A percentile compares a stretch with the other conserved stretches of the same genome.
Conservation (phyloP, 64 coral and sea anemone species). For the Platygyra sinensis region DNA sequence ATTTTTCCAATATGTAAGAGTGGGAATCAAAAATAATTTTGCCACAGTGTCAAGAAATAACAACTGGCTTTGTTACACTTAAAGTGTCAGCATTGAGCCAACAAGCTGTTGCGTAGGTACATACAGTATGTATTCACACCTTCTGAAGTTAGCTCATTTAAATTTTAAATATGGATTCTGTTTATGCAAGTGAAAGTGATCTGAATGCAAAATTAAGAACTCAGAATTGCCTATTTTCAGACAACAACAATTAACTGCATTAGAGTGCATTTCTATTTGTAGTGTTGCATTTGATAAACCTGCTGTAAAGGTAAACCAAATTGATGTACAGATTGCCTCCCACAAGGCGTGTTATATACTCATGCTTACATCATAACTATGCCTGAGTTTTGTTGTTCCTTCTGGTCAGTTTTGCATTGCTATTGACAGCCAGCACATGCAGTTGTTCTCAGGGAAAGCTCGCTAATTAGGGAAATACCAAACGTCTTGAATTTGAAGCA, state of each 20-base stretch:
- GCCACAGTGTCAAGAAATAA: no score
- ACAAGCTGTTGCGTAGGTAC: background rate
- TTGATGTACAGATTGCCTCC: background rate
- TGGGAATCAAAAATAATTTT: no score
- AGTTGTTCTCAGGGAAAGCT: background rate
- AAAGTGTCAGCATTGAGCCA: background rate
- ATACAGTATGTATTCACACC: background rate
- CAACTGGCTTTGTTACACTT: background rate
- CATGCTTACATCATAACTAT: background rate
- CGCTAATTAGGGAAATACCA: background rate
- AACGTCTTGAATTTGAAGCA: background rate
- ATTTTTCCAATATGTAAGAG: no score
- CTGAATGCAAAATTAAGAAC: conserved; percentile 24
- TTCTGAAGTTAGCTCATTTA: conserved; percentile 14
- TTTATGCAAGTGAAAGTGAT: background rate
- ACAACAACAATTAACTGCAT: background rate
- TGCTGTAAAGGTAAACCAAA: background rate
- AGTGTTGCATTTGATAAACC: background rate
- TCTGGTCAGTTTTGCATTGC: background rate
- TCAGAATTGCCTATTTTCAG: conserved; percentile 13
- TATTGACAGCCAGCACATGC: background rate
- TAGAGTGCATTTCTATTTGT: background rate
- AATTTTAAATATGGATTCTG: conserved; percentile 36
- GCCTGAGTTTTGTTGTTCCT: background rate
- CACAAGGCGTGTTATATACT: background rate